Conservation (phyloP, 2,113 vertebrate species). For the Ochotona princeps region DNA sequence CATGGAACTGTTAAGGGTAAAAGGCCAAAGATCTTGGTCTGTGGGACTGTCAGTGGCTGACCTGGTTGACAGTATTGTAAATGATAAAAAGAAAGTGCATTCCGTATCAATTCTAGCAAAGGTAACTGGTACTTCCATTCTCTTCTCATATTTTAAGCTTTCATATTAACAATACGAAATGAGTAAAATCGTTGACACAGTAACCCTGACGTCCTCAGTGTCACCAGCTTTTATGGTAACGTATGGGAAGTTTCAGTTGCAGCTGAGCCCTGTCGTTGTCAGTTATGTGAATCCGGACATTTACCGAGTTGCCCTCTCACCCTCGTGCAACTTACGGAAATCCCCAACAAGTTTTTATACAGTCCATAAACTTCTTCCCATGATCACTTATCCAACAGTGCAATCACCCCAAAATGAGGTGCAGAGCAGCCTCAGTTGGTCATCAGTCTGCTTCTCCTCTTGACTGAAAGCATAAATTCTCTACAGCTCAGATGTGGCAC, state of each 20-base stretch:
- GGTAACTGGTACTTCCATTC: slow-evolving; percentile 86
- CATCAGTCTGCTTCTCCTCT: not conserved
- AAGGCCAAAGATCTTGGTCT: slow-evolving; percentile 95
- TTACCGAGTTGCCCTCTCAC: not conserved
- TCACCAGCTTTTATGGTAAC: not conserved
- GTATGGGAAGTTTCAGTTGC: not conserved
- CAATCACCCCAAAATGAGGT: not conserved
- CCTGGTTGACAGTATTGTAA: slow-evolving; percentile 92
- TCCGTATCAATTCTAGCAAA: slow-evolving; percentile 94
- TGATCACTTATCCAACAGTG: not conserved
- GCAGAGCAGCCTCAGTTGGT: not conserved
- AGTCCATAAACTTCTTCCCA: not conserved
- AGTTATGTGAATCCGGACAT: not conserved
- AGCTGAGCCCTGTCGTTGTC: not conserved
- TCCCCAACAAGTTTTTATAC: not conserved
- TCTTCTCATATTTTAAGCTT: slow-evolving; percentile 41
- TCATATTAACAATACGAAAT: not conserved
- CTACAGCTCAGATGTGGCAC: not conserved
- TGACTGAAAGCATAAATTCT: not conserved
- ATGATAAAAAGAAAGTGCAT: slow-evolving; percentile 91
- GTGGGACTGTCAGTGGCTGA: slow-evolving; percentile 95
- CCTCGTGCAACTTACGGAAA: not conserved
- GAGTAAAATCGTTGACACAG: not conserved
- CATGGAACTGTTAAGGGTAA: slow-evolving; percentile 92
- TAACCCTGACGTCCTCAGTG: not conserved